Percentiles rank a stretch among this genome's conserved stretches.
These are phyloP conservation scores for Myiagra hebetior DNA, from an alignment of 2,113 vertebrate genomes.

Conservation along the genomic window DNA sequence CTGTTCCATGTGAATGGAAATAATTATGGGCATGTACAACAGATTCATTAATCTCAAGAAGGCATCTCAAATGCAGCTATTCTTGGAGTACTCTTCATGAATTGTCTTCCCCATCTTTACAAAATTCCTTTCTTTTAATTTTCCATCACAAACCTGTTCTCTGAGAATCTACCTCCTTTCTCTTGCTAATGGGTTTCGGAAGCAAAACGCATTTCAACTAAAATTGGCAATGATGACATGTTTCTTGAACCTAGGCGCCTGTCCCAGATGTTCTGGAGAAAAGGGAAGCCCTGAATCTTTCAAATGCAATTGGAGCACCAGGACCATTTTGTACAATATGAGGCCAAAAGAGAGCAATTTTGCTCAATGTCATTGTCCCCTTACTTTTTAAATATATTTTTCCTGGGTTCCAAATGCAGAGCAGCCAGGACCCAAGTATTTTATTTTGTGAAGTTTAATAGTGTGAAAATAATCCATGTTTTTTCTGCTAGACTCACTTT, in stretches of 20 bases:
- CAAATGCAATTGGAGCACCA: background rate
- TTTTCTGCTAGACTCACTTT: background rate
- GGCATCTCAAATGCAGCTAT: background rate
- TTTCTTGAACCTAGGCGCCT: background rate
- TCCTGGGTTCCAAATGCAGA: background rate
- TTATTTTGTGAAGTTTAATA: background rate
- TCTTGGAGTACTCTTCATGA: background rate
- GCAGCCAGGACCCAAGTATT: background rate
- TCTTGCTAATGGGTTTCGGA: background rate
- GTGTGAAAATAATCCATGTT: background rate
- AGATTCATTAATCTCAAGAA: slow-evolving; percentile 47
- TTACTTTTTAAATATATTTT: background rate
- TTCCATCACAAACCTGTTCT: background rate
- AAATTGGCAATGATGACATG: background rate
- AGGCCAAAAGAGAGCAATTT: background rate
- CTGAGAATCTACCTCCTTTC: background rate
- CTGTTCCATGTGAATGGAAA: slow-evolving; percentile 59
- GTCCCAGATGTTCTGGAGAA: background rate
- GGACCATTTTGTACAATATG: background rate
- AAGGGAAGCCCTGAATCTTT: background rate
- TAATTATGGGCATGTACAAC: slow-evolving; percentile 26
- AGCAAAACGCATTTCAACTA: background rate
- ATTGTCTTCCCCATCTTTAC: background rate
- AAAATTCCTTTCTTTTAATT: background rate
- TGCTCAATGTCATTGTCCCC: background rate